phyloP scores from a whole-genome alignment of 2,113 vertebrate genomes.

The Xyrauchen texanus region DNA sequence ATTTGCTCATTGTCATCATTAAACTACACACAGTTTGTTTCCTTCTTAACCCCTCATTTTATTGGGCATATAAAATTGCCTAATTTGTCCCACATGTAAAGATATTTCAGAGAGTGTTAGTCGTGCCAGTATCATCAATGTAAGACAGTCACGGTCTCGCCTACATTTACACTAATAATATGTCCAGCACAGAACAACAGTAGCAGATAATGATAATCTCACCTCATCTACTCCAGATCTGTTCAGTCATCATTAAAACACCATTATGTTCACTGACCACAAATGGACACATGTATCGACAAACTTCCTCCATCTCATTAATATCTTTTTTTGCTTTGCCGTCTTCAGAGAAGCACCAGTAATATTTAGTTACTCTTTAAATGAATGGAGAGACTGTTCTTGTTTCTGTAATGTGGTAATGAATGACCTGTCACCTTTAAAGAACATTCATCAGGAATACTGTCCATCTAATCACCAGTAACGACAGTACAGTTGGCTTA shows the following conservation, averaged over 20 bases:
- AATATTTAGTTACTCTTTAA: not conserved
- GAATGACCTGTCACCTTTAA: not conserved
- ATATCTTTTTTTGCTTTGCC: not conserved
- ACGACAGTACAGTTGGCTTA: not conserved
- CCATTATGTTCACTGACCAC: constrained; percentile 20
- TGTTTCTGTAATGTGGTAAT: not conserved
- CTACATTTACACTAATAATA: constrained; percentile 33
- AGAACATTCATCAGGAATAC: not conserved
- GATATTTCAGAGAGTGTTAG: constrained; percentile 36
- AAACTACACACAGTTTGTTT: not conserved
- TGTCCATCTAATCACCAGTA: not conserved
- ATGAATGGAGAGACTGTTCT: not conserved
- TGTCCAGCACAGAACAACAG: constrained; percentile 4
- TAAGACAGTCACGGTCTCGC: not conserved
- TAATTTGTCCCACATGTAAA: constrained; percentile 18
- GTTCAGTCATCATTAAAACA: constrained; percentile 29
- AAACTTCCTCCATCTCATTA: not conserved
- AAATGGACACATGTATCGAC: constrained; percentile 12
- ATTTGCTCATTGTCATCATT: not conserved
- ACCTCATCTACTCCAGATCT: constrained; percentile 17
- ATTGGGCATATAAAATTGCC: not conserved
- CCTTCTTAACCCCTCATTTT: constrained; percentile 13
- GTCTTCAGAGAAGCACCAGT: not conserved
- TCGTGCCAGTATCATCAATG: not conserved
- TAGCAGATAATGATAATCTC: constrained; percentile 30